phyloP scores from a whole-genome alignment of 2,888 invertebrate species.

The Hirtodrosophila confusa region DNA sequence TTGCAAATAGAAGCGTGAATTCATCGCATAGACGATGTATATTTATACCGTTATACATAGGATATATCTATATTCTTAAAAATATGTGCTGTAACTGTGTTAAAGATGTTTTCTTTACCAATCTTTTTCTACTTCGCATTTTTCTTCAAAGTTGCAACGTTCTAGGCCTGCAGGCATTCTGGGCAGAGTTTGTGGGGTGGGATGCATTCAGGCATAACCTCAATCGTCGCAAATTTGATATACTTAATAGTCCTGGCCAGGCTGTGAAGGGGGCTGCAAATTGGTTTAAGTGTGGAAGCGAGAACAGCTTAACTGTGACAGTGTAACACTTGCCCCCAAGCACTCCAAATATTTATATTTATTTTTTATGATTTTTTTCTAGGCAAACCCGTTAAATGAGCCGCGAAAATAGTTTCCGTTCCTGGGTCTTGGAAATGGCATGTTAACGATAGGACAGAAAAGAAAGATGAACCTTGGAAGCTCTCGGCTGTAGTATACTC shows the following conservation, averaged over 20 bases:
- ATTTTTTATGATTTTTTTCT: constrained; percentile 39
- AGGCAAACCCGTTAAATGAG: constrained; percentile 71
- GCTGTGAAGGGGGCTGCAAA: constrained; percentile 40
- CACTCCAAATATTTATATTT: constrained; percentile 54
- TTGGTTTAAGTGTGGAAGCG: constrained; percentile 64
- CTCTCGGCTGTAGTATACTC: too few species aligned
- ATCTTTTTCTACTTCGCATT: constrained; percentile 2
- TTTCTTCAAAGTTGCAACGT: constrained; percentile 48
- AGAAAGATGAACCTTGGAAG: too few species aligned
- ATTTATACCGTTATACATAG: too few species aligned
- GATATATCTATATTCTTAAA: not conserved
- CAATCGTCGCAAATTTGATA: constrained; percentile 56
- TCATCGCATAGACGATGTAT: too few species aligned
- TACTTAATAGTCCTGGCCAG: constrained; percentile 34
- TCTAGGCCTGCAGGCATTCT: constrained; percentile 53
- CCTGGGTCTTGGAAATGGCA: constrained; percentile 53
- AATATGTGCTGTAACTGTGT: not conserved
- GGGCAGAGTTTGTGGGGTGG: constrained; percentile 42
- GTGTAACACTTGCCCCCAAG: constrained; percentile 54
- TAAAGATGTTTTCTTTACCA: constrained; percentile 4
- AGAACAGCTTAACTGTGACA: constrained; percentile 42
- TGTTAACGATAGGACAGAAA: not conserved
- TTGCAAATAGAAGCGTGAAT: too few species aligned
- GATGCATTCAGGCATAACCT: constrained; percentile 42
- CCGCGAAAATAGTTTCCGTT: constrained; percentile 80